phyloP scores from a whole-genome alignment of 1,140 invertebrate species.

The Hyphantria cunea region DNA sequence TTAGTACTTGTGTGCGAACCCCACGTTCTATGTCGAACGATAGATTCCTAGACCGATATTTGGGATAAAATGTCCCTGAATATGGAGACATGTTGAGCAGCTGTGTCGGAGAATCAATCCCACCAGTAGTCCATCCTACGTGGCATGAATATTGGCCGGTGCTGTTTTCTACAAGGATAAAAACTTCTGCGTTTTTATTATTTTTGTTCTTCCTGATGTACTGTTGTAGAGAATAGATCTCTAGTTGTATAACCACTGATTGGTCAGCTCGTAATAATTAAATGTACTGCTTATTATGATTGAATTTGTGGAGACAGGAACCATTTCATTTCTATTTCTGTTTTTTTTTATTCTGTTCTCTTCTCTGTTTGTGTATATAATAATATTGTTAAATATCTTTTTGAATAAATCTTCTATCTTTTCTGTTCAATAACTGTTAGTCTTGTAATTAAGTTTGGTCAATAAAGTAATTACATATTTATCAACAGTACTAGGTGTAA shows the following conservation, averaged over 20 bases:
- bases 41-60: constrained; percentile 23
- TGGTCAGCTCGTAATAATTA: constrained; percentile 4
- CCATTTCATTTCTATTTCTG: neutral
- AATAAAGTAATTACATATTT: constrained; percentile 9
- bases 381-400: too few relatives aligned
- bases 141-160: neutral
- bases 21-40: constrained; percentile 3
- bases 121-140: neutral
- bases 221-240: neutral
- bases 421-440: neutral
- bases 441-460: constrained; percentile 4
- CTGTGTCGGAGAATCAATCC: constrained; percentile 13
- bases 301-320: constrained; percentile 14
- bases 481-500: constrained; percentile 4
- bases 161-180: too few relatives aligned
- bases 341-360: too few relatives aligned
- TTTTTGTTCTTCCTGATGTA: neutral
- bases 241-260: constrained; percentile 2
- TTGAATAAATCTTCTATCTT: neutral
- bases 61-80: constrained; percentile 11
- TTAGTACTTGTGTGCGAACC: constrained; percentile 9
- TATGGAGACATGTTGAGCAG: constrained; percentile 7
- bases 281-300: constrained; percentile 15
- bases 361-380: too few relatives aligned
- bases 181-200: neutral